A percentile compares a stretch with the other conserved stretches of the same genome.
These are phyloP conservation scores for Channa argus DNA, from an alignment of 2,113 vertebrate genomes.

Conservation along the genomic window DNA sequence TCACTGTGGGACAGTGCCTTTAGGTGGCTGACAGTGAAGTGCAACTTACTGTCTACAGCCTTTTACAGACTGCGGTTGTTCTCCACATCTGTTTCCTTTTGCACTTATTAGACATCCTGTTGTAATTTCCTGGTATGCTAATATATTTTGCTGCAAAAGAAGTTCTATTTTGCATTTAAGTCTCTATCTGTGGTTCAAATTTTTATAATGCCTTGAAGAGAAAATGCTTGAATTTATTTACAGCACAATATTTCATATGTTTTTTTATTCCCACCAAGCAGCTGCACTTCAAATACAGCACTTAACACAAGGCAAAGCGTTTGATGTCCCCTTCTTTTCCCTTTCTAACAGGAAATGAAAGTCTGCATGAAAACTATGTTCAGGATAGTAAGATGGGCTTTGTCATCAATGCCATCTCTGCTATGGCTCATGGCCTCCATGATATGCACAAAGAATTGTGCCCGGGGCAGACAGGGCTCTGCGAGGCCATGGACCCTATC, in stretches of 20 bases:
- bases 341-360: constrained; percentile 88
- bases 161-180: constrained; percentile 9
- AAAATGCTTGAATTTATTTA: constrained; percentile 1
- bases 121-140: constrained; percentile 25
- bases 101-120: constrained; percentile 18
- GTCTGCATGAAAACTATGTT: constrained; percentile 95
- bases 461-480: constrained; percentile 89
- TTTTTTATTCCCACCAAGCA: constrained; percentile 1
- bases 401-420: constrained; percentile 98
- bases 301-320: not conserved
- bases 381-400: constrained; percentile 99
- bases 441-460: constrained; percentile 94
- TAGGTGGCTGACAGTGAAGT: constrained; percentile 15
- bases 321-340: constrained; percentile 8
- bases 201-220: not conserved
- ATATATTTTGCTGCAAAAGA: constrained; percentile 41
- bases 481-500: constrained; percentile 96
- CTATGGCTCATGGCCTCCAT: constrained; percentile 97
- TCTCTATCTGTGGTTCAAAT: not conserved
- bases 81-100: constrained; percentile 41
- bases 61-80: constrained; percentile 11
- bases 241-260: constrained; percentile 20
- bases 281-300: constrained; percentile 6
- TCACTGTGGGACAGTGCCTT: constrained; percentile 29
- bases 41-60: constrained; percentile 23